These are phyloP conservation scores for Corythaeola cristata DNA, from an alignment of 2,113 vertebrate genomes.

Conservation along the genomic window DNA sequence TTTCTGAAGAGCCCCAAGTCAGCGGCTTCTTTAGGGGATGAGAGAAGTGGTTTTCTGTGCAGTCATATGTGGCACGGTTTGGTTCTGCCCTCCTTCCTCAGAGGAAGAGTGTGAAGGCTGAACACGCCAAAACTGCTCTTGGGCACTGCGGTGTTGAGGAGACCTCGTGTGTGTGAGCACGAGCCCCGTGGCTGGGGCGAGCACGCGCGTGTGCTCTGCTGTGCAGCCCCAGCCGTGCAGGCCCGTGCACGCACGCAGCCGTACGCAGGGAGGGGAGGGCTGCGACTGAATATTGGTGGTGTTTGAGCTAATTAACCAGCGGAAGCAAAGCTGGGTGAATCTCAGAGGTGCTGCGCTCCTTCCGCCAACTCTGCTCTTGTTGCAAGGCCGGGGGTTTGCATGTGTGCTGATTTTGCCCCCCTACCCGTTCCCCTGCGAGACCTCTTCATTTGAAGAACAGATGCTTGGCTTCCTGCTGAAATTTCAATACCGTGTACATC, in stretches of 20 bases:
- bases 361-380: not conserved
- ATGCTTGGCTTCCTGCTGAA: slow-evolving; percentile 49
- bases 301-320: slow-evolving; percentile 29
- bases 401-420: not conserved
- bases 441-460: slow-evolving; percentile 34
- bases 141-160: not conserved
- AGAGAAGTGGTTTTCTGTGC: not conserved
- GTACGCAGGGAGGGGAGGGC: not conserved
- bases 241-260: not conserved
- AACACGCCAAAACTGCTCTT: not conserved
- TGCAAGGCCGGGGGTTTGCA: slow-evolving; percentile 22
- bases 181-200: not conserved
- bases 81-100: not conserved
- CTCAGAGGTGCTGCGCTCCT: not conserved
- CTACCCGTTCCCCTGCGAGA: not conserved
- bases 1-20: not conserved
- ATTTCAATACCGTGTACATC: not conserved
- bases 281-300: slow-evolving; percentile 11
- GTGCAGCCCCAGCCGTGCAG: too few species aligned
- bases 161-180: not conserved
- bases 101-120: not conserved
- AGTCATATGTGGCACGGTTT: not conserved
- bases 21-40: not conserved
- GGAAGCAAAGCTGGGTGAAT: slow-evolving; percentile 38
- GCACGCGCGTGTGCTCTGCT: not conserved